These are phyloP conservation scores for Merluccius polli DNA, from an alignment of 2,797 vertebrate species.

Conservation along the genomic window DNA sequence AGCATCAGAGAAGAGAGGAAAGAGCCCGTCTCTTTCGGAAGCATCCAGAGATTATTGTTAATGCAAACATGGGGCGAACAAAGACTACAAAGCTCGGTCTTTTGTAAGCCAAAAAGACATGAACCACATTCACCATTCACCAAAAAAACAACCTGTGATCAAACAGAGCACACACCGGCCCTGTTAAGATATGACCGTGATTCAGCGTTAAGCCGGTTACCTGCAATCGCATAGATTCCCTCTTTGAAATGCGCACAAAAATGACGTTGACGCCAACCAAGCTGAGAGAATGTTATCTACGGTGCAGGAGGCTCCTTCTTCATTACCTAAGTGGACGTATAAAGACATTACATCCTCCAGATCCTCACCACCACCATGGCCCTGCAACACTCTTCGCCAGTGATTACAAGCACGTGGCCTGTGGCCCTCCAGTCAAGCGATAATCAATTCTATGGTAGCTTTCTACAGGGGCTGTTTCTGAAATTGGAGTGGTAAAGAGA, in stretches of 20 bases:
- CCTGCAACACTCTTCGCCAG: constrained; percentile 43
- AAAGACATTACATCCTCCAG: constrained; percentile 34
- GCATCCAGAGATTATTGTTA: too few relatives aligned
- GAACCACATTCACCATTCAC: too few relatives aligned
- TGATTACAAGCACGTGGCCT: constrained; percentile 43
- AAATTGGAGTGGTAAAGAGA: constrained; percentile 42
- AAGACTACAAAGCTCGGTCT: too few relatives aligned
- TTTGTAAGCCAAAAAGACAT: too few relatives aligned
- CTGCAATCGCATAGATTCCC: background rate
- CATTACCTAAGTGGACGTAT: constrained; percentile 26
- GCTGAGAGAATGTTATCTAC: constrained; percentile 12
- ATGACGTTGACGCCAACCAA: constrained; percentile 6
- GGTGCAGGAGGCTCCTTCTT: constrained; percentile 25
- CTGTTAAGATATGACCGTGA: background rate
- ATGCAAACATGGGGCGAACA: too few relatives aligned
- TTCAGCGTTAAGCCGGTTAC: background rate
- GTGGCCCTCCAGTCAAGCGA: constrained; percentile 38
- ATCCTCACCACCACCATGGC: constrained; percentile 23
- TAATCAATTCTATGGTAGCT: constrained; percentile 46
- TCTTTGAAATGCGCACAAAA: background rate
- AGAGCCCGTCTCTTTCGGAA: background rate
- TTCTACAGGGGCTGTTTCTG: constrained; percentile 28
- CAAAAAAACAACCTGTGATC: background rate
- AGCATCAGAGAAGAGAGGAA: background rate
- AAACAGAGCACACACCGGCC: background rate